phyloP scores from a whole-genome alignment of 2,797 vertebrate species.

The Octomys mimax region DNA sequence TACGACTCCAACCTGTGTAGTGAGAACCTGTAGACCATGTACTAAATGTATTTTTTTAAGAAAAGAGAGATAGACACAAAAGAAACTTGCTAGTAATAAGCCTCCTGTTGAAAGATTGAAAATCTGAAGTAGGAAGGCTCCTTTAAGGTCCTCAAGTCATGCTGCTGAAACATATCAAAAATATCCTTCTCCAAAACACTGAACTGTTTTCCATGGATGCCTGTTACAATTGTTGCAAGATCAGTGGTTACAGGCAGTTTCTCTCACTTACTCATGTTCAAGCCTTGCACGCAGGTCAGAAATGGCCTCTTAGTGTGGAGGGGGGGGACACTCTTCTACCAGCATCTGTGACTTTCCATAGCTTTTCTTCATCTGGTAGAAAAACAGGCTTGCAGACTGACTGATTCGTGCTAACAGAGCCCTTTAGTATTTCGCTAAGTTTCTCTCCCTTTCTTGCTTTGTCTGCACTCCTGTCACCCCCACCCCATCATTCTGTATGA shows the following conservation, averaged over 20 bases:
- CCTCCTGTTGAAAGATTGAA: not conserved
- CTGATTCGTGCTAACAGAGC: not conserved
- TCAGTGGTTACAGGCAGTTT: not conserved
- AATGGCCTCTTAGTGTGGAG: not conserved
- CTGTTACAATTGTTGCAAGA: constrained; percentile 21
- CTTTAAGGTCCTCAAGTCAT: not conserved
- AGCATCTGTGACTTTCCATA: not conserved
- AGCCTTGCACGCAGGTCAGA: not conserved
- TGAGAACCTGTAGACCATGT: no score
- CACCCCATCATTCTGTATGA: constrained; percentile 10
- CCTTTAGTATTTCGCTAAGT: constrained; percentile 45
- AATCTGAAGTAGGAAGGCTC: not conserved
- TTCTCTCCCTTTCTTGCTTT: not conserved
- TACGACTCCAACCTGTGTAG: no score
- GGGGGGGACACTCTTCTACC: not conserved
- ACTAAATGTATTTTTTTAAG: no score
- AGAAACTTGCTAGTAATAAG: not conserved
- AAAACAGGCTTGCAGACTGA: not conserved
- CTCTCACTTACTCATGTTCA: not conserved
- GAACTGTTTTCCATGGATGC: not conserved
- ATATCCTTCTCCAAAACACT: not conserved
- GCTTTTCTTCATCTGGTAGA: constrained; percentile 43
- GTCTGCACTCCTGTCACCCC: not conserved
- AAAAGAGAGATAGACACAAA: not conserved
- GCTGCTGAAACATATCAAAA: not conserved